Base-by-base conservation (phyloP, 2,113 vertebrate genomes). In the Pycnonotus jocosus region DNA sequence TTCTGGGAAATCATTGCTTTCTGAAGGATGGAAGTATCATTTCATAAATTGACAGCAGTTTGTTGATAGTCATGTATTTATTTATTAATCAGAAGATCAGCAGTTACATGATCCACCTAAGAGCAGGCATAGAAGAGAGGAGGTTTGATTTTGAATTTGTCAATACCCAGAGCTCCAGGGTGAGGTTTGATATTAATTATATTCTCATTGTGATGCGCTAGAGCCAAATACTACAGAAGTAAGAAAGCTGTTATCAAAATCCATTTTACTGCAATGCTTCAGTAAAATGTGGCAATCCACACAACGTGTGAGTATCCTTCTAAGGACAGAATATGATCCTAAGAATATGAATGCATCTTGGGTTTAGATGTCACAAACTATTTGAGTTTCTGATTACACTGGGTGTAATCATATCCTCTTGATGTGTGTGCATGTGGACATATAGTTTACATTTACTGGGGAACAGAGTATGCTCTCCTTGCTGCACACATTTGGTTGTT, bases 341-440 rank as follows among this genome's bases (percentile, higher is more conserved):
- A 45, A 81, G 61, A 57, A 19, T 78, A 10, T 1, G 2, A 14
- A 14, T 60, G 28, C 10, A 15, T 86, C 33, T 90, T 73, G 60
- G 19, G 25, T 70, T 95, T 72, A 71, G 60, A 45, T 89, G 78
- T 35, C 33, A 33, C 24, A 54, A 86, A 16, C 33, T 76, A 44
- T 65, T 65, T 50, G 58, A 93, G 86, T 80, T 93, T 87, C 65
- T 97, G 68, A 35, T 93, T 96, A 66, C 86, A 23, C 6, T n/a
- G 65, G 6, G 6, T 91, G 78, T 71, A 91, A 87, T 87, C 44
- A 74, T 58, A 87, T n/a, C 35, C 79, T 61, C 51, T 86, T 89
- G 90, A 82, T 92, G 51, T 81, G 81, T 77, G 78, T 61, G 53
- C 24, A 21, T 92, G 69, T 90, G 64, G 42, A 62, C 65, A 71